Evolutionary conservation across 2,797 vertebrate species (phyloP).

Genomic region (Merluccius polli): DNA sequence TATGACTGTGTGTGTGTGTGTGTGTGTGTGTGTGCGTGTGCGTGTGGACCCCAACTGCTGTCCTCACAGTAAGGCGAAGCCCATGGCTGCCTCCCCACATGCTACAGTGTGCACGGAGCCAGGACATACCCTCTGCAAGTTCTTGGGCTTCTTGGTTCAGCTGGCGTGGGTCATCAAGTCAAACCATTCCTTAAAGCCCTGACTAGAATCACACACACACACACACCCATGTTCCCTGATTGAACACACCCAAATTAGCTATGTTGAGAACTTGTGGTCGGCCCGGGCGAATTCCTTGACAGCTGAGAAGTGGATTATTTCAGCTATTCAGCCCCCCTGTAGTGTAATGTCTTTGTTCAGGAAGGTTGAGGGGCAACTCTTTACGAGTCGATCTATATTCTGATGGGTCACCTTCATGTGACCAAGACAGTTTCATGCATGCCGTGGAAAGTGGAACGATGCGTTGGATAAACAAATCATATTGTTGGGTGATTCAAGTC

Average conservation of each 20-base stretch:
- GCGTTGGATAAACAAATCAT: not conserved
- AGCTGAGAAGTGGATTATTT: conserved; percentile 51
- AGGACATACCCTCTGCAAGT: conserved; percentile 31
- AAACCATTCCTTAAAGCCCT: conserved; percentile 32
- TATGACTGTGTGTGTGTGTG: conserved; percentile 14
- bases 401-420: conserved; percentile 20
- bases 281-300: conserved; percentile 40
- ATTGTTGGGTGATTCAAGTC: not conserved
- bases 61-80: conserved; percentile 28
- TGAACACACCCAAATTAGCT: conserved; percentile 62
- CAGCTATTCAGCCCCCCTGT: conserved; percentile 7
- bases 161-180: conserved; percentile 52
- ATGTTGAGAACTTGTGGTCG: conserved; percentile 56
- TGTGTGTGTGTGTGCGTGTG: not conserved
- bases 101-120: conserved; percentile 19
- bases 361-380: conserved; percentile 17
- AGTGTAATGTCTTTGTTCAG: conserved; percentile 42
- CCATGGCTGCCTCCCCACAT: conserved; percentile 33
- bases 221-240: conserved; percentile 32
- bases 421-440: conserved; percentile 5
- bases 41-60: conserved; percentile 9
- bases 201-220: conserved; percentile 31
- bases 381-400: not conserved
- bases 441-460: too few species aligned
- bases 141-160: conserved; percentile 49